These are phyloP conservation scores for Thunnus thynnus DNA, from an alignment of 2,113 vertebrate genomes.

Conservation along the genomic window DNA sequence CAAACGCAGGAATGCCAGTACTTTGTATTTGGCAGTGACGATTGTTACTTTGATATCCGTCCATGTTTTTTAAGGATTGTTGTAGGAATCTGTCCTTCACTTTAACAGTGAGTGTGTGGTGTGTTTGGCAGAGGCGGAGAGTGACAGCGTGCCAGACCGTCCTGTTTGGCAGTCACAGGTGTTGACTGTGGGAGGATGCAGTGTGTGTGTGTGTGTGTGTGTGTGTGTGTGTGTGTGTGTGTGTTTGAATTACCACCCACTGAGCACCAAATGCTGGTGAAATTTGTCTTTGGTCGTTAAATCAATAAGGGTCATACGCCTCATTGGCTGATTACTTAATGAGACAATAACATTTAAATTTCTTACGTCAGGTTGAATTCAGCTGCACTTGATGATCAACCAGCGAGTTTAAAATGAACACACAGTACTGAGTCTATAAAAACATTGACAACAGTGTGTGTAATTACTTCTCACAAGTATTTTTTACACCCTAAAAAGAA, in stretches of 20 bases:
- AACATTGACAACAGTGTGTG: background rate
- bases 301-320: constrained; percentile 42
- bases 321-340: constrained; percentile 58
- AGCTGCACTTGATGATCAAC: background rate
- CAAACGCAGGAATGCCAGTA: constrained; percentile 18
- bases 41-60: constrained; percentile 35
- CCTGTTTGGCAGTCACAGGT: constrained; percentile 72
- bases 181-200: constrained; percentile 75
- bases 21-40: constrained; percentile 55
- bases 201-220: constrained; percentile 48
- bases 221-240: constrained; percentile 29
- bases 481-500: too few relatives aligned
- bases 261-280: constrained; percentile 64
- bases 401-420: background rate
- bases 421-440: background rate
- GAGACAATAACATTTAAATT: constrained; percentile 46
- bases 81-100: constrained; percentile 54
- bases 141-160: constrained; percentile 72
- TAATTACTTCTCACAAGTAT: background rate
- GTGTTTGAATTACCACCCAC: constrained; percentile 51
- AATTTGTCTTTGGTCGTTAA: constrained; percentile 46
- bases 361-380: background rate
- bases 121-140: constrained; percentile 65
- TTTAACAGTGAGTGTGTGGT: constrained; percentile 45
- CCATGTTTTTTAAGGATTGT: constrained; percentile 43